Evolutionary conservation across 2,888 invertebrate species (phyloP).

Genomic region (Rhodophaea formosa): DNA sequence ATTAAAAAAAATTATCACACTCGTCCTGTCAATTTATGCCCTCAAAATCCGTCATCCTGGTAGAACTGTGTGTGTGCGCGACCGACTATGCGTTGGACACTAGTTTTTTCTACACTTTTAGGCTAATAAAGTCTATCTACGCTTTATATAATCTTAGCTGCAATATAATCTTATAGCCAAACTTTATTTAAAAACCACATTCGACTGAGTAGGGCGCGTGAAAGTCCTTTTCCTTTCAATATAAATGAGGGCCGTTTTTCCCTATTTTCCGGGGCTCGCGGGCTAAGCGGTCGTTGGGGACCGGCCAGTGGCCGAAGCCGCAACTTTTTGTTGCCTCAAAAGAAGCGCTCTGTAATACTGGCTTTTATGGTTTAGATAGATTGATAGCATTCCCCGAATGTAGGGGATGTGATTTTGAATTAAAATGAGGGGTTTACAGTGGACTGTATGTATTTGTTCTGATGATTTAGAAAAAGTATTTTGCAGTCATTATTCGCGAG

Average conservation of each 20-base stretch:
- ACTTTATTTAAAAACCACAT: constrained; percentile 4
- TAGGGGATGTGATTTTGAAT: background rate
- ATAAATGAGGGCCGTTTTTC: constrained; percentile 71
- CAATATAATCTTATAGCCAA: too few relatives aligned
- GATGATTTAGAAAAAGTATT: too few relatives aligned
- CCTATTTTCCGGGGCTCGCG: constrained; percentile 55
- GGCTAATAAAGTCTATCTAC: too few relatives aligned
- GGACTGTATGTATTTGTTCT: too few relatives aligned
- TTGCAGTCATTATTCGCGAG: too few relatives aligned
- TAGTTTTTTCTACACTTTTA: too few relatives aligned
- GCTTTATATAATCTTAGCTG: too few relatives aligned
- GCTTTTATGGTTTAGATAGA: constrained; percentile 45
- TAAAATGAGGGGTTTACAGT: background rate
- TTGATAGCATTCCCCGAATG: constrained; percentile 29
- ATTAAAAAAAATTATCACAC: too few relatives aligned
- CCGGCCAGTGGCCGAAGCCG: constrained; percentile 35
- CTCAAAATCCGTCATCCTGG: too few relatives aligned
- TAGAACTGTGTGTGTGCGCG: too few relatives aligned
- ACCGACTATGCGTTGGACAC: too few relatives aligned
- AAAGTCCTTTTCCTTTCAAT: constrained; percentile 57
- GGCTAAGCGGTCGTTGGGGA: constrained; percentile 71
- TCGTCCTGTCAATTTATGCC: too few relatives aligned
- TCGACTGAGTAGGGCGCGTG: constrained; percentile 20
- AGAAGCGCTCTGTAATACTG: constrained; percentile 51
- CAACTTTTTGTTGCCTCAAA: constrained; percentile 59